Evolutionary conservation across 64 coral and sea anemone species (phyloP), one percentile per base, ranked within the genome.

Genomic region (Actinia equina): DNA sequence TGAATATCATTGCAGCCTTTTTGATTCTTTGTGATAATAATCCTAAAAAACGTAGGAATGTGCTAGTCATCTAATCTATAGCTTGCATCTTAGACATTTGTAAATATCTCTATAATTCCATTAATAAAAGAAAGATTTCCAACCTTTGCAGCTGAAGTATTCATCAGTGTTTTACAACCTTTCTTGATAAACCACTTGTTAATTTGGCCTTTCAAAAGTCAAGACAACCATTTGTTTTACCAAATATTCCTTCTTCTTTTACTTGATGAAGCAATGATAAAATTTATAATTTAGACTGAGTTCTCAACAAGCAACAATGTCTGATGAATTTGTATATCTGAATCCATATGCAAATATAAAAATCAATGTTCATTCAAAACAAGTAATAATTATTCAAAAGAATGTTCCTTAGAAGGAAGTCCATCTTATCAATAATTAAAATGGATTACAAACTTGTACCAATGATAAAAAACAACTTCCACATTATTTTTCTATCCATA

Each of bases 321-420:
- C 27, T 30, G 69, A 12, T 4, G 69, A 74, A 74, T 74, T 30
- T 74, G 4, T n/a, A 14, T 23, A 65, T 65, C 22, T 23, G 22
- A 74, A 10, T 30, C 26, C 26, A 74, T 27, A 74, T 30, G 69
- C 69, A 41, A 65, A 65, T 41, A 74, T 41, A 8, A 74, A 41
- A 14, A 23, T 69, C n/a, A 69, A 69, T 69, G 42, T 41, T 9
- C 55, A 83, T 41, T 9, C 55, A 83, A 37, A 77, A 83, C 49
- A 42, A 67, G 23, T 80, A 89, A 11, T 63, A 89, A 17, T 62
- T 52, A 83, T 89, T 63, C 60, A 71, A 83, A 61, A 83, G 67
- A 19, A 54, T 70, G 41, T 43, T 0, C 52, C 42, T 42, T 55
- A 27, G n/a, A 77, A 77, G 51, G 63, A 51, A 44, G 30, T 26